A percentile compares a stretch with the other conserved stretches of the same genome.
Evolutionary conservation across 2,888 invertebrate species (phyloP).

Genomic region (Macroteleia sp.): DNA sequence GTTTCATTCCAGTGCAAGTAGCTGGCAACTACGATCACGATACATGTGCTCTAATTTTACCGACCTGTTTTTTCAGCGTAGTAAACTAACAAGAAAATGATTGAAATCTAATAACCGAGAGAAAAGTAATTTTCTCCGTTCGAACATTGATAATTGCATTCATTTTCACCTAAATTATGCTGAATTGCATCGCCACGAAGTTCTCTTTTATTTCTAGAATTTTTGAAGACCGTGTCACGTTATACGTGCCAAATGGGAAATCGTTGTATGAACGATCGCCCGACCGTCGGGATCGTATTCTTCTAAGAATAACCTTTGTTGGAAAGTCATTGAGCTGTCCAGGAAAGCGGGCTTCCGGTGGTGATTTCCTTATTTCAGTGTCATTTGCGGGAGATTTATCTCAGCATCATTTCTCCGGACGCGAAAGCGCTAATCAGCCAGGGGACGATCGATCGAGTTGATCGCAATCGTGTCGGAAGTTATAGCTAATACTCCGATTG

Average conservation of each 20-base stretch:
- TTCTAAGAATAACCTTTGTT: slow-evolving; percentile 13
- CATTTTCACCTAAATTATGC: slow-evolving; percentile 38
- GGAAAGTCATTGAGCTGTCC: slow-evolving; percentile 28
- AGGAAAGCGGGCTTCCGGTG: slow-evolving; percentile 50
- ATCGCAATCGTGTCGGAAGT: slow-evolving; percentile 65
- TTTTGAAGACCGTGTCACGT: slow-evolving; percentile 7
- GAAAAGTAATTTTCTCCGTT: no score
- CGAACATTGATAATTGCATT: slow-evolving; percentile 20
- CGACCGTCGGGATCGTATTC: slow-evolving; percentile 10
- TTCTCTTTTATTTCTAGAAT: neutral
- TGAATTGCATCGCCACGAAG: neutral
- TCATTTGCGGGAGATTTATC: slow-evolving; percentile 52
- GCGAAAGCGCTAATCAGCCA: slow-evolving; percentile 71
- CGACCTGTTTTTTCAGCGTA: no score
- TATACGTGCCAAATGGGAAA: slow-evolving; percentile 7
- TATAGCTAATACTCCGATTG: slow-evolving; percentile 63
- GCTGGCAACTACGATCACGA: no score
- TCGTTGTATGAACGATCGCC: slow-evolving; percentile 6
- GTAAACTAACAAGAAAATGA: no score
- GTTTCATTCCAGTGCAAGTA: no score
- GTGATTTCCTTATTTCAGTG: slow-evolving; percentile 39
- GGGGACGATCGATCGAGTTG: slow-evolving; percentile 65
- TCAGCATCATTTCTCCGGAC: slow-evolving; percentile 70
- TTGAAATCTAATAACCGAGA: no score
- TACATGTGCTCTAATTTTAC: no score